Evolutionary conservation across 2,888 invertebrate genomes (phyloP).

Genomic region (Protophormia terraenovae): DNA sequence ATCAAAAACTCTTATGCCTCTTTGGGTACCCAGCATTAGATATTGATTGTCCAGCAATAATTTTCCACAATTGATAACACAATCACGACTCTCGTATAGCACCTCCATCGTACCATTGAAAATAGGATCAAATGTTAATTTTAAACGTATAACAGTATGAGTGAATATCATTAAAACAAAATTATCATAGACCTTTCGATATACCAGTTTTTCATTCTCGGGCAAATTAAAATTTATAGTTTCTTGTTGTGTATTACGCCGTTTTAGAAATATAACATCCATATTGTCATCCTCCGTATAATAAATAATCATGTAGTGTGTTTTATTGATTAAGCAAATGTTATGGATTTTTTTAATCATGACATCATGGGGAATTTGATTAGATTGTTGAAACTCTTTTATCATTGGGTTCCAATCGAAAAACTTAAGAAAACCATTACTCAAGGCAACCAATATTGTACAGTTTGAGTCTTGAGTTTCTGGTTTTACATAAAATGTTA

Average conservation of each 20-base stretch:
- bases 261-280: slow-evolving; percentile 73
- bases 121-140: slow-evolving; percentile 49
- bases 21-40: slow-evolving; percentile 78
- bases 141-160: slow-evolving; percentile 61
- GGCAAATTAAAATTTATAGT: slow-evolving; percentile 71
- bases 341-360: slow-evolving; percentile 72
- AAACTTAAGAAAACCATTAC: slow-evolving; percentile 75
- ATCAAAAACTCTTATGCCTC: slow-evolving; percentile 78
- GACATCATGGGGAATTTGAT: slow-evolving; percentile 61
- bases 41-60: slow-evolving; percentile 75
- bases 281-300: slow-evolving; percentile 67
- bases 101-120: slow-evolving; percentile 67
- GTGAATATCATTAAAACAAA: slow-evolving; percentile 69
- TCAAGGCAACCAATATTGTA: slow-evolving; percentile 75
- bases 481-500: slow-evolving; percentile 70
- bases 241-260: slow-evolving; percentile 70
- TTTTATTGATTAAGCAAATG: slow-evolving; percentile 74
- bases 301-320: slow-evolving; percentile 75
- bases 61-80: slow-evolving; percentile 75
- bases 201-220: slow-evolving; percentile 64
- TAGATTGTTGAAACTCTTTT: slow-evolving; percentile 70
- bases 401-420: slow-evolving; percentile 73
- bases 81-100: slow-evolving; percentile 69
- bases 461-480: slow-evolving; percentile 41
- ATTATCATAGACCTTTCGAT: slow-evolving; percentile 60